Evolutionary conservation across 2,888 invertebrate species (phyloP).

Genomic region (Gortyna flavago): DNA sequence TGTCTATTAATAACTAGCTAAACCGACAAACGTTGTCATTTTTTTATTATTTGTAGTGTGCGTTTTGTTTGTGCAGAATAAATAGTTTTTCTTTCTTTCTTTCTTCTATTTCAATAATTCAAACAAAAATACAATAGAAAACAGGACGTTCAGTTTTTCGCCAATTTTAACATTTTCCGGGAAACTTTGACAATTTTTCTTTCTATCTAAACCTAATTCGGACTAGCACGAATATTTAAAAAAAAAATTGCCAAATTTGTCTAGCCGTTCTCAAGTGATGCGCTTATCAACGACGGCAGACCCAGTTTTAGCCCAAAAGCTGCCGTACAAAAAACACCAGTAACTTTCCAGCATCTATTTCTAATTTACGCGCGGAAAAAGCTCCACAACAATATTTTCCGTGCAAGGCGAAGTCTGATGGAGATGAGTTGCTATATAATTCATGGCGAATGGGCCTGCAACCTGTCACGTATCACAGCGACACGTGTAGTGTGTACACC

Average conservation of each 20-base stretch:
- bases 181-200: background rate
- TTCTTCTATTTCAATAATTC: background rate
- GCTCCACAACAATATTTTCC: conserved; percentile 33
- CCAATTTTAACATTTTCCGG: background rate
- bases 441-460: conserved; percentile 57
- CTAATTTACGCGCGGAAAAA: conserved; percentile 46
- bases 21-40: background rate
- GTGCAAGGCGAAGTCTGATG: conserved; percentile 41
- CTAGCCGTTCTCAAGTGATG: background rate
- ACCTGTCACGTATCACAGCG: conserved; percentile 62
- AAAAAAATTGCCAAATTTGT: background rate
- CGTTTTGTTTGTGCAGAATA: no score
- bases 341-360: conserved; percentile 33
- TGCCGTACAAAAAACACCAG: background rate
- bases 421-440: conserved; percentile 64
- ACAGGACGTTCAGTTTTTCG: background rate
- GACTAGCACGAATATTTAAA: background rate
- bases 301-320: background rate
- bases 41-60: no score
- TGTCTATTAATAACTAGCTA: background rate
- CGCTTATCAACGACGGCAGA: background rate
- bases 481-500: conserved; percentile 42
- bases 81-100: no score
- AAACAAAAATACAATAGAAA: background rate
- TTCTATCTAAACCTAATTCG: rapidly evolving